Base-by-base conservation (phyloP, 2,113 vertebrate genomes). In the Periophthalmodon schlosseri region DNA sequence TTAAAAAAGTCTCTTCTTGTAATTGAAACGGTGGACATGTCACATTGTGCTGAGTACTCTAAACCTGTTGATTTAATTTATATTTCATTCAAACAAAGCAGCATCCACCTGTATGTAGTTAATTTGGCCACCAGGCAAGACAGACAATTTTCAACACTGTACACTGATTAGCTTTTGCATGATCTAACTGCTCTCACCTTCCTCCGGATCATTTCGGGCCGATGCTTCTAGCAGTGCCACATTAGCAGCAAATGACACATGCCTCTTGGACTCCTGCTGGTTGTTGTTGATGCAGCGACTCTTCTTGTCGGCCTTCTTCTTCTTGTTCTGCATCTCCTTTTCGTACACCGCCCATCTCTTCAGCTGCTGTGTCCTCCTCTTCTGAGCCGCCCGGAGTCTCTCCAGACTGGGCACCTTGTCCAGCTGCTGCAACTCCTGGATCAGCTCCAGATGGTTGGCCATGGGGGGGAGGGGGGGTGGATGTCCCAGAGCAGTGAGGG, bases 261-360 rank as follows among this genome's bases (percentile, higher is more conserved):
- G 95, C 91, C 93, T 95, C n/a, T 91, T 89, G 77, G 78, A 12
- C 73, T 87, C 83, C 73, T 47, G 80, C 3, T 69, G 79, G 34
- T 74, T 67, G 70, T 67, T 79, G 58, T 65, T 71, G 21, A 49
- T 70, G 0, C 85, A 57, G 1, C 92, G 95, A 21, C 95, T 94
- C 79, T 95, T 96, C 88, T 95, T 96, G 46, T 99, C 96, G 0
- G 96, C 95, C 83, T 96, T 96, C 33, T 96, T 88, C 80, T 97
- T 98, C 90, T 94, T 96, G 92, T 93, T 96, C 80, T 98, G 96
- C 94, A 97, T 95, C 83, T 98, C 97, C 83, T 98, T 97, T 93
- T 99, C 97, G 0, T 98, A 98, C 81, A 97, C 94, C 0, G 96
- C 96, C 97, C 97, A 99, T 50, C 96, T 94, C 89, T 99, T 99